A percentile compares a stretch with the other conserved stretches of the same genome.
Conservation (phyloP, 35 echinoderm and acorn worm genomes). For the Hemicentrotus pulcherrimus region DNA sequence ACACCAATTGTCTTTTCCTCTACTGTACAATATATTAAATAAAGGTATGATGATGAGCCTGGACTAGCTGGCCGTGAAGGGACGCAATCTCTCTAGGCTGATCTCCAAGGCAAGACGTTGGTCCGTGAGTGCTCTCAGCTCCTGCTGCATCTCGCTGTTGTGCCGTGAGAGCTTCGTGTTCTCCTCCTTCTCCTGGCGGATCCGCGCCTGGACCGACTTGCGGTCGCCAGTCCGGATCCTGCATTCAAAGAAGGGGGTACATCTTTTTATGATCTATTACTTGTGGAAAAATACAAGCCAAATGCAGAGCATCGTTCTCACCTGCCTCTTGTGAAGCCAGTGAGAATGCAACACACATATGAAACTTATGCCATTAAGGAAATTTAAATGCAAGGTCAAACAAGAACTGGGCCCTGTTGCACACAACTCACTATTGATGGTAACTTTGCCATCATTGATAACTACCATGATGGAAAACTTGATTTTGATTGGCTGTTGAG, state of each 20-base stretch:
- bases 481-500: too few relatives aligned
- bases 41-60: neutral
- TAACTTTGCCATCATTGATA: too few relatives aligned
- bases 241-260: neutral
- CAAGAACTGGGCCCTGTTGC: too few relatives aligned
- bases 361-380: too few relatives aligned
- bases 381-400: too few relatives aligned
- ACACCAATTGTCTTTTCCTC: neutral
- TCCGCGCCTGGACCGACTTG: slow-evolving; percentile 83
- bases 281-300: too few relatives aligned
- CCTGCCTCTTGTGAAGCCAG: too few relatives aligned
- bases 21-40: neutral
- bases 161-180: slow-evolving; percentile 83
- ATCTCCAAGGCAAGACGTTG: slow-evolving; percentile 82
- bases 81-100: slow-evolving; percentile 77
- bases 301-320: too few relatives aligned
- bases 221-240: slow-evolving; percentile 64
- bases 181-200: slow-evolving; percentile 81
- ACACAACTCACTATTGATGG: too few relatives aligned
- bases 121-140: slow-evolving; percentile 83
- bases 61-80: slow-evolving; percentile 71
- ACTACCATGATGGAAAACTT: too few relatives aligned
- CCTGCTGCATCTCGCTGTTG: slow-evolving; percentile 93
- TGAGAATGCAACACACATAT: too few relatives aligned
- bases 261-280: too few relatives aligned